Base-by-base conservation (phyloP, 2,113 vertebrate species). In the Eira barbara region DNA sequence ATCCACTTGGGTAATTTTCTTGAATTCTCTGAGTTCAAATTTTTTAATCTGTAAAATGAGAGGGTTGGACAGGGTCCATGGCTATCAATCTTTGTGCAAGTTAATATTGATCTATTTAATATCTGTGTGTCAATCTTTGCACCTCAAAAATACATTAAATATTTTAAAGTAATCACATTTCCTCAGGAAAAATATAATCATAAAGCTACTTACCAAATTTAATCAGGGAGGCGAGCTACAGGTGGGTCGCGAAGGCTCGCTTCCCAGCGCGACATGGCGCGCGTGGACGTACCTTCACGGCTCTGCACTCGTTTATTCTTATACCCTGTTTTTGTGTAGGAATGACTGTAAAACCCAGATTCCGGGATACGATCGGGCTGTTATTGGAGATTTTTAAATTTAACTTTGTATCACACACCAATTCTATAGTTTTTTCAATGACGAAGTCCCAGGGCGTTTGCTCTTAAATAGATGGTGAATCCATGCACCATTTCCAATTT, bases 11-110 rank as follows among this genome's bases (percentile, higher is more conserved):
- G 79, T 94, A 11, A 93, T 76, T 96, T 85, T 97, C 74, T 69
- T 15, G 90, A 73, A 49, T 86, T 65, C 34, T 87, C 59, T 23
- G 36, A 84, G 94, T 65, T 86, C 93, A 67, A 1, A n/a, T 59
- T 81, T 95, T 97, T 92, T 83, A 89, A 97, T 97, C 94, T 97
- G 73, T 94, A 45, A 96, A 96, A 89, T 92, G 97, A 97, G 92
- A 61, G 65, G 87, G 17, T 42, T 96, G 96, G 88, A 94, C 89
- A 31, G 34, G 80, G 36, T 69, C 94, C 87, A 57, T 11, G 7
- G 45, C 93, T 7, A 86, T 96, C 90, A 71, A 76, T 96, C 94
- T 96, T 67, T 13, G 39, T 63, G 82, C 95, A 49, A 29, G 65
- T 86, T 47, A 63, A n/a, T 45, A 61, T 10, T n/a, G 82, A 91